phyloP scores from a whole-genome alignment of 1,140 invertebrate genomes.

The Caligus rogercresseyi region DNA sequence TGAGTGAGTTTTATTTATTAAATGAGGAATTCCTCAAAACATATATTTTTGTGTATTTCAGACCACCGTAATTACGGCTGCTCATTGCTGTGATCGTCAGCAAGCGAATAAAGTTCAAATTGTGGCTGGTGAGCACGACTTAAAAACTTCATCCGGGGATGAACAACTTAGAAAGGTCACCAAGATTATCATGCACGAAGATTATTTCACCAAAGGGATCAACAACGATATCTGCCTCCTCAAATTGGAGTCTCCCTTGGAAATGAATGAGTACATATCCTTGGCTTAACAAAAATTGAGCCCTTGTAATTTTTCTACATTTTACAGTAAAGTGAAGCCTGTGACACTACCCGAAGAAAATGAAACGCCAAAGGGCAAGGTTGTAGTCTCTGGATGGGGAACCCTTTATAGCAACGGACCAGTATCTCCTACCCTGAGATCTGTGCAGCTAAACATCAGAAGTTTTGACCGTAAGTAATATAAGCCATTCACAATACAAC shows the following conservation, averaged over 20 bases:
- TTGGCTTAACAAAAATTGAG: neutral
- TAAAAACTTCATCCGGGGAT: neutral
- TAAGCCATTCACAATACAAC: neutral
- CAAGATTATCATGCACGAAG: neutral
- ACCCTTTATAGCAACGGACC: neutral
- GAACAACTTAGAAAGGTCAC: neutral
- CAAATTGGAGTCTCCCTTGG: neutral
- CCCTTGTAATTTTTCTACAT: neutral
- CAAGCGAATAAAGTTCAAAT: neutral
- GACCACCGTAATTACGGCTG: slow-evolving; percentile 2
- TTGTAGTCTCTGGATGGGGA: slow-evolving; percentile 4
- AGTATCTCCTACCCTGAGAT: neutral
- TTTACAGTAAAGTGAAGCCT: neutral
- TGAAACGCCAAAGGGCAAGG: neutral
- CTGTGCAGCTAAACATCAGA: neutral
- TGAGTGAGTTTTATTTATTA: too few relatives aligned
- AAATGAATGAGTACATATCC: neutral
- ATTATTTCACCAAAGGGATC: neutral
- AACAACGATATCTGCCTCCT: slow-evolving; percentile 1
- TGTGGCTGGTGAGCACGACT: slow-evolving; percentile 1
- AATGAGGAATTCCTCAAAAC: neutral
- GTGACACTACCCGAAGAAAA: neutral
- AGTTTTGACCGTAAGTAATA: neutral
- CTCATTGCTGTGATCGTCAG: neutral
- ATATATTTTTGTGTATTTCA: slow-evolving; percentile 3